Base-by-base conservation (phyloP, 2,888 invertebrate genomes). In the Tenthredo amoena region DNA sequence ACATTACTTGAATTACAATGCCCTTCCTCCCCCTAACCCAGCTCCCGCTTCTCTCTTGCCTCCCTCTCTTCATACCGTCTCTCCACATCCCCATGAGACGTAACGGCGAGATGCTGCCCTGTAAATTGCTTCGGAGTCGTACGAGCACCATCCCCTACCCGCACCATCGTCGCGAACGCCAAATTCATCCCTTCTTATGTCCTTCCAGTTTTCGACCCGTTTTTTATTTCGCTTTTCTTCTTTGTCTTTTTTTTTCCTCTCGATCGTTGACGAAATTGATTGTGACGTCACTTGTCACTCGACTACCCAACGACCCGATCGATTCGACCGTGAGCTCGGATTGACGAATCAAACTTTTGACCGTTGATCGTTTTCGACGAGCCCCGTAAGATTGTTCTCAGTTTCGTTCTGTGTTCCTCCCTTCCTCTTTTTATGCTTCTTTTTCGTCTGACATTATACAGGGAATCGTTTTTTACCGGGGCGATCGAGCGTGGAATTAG, bases 1-100 rank as follows among this genome's bases (percentile, higher is more conserved):
- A 92, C 92, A 93, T 93, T 93, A 92, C 92, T 92, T 92, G 92
- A 92, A 92, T 92, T 92, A 92, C 92, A 92, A 92, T 92, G 91
- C 92, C 91, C 90, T 90, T 89, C 88, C 89, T 89, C 89, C 83
- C 83, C 71, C 82, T 58, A 26, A 26, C 26, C 50, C 81, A 3
- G 89, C 90, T 90, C 91, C 91, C 91, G 87, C 91, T 88, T 91
- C 88, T 88, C 88, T 81, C 86, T 68, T 86, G 82, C 84, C 74
- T 55, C 83, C 83, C 77, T 83, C 68, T 62, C 74, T 50, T 71
- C 81, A 37, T 50, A 74, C 85, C 83, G 86, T 65, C 86, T 85
- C 84, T 84, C 81, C 43, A 55, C 74, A 86, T 47, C 86, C 40
- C 37, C 87, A 85, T 85, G 76, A 85, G 85, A 85, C 87, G 87